Base-by-base conservation (phyloP, 2,797 vertebrate genomes). In the Falco peregrinus region DNA sequence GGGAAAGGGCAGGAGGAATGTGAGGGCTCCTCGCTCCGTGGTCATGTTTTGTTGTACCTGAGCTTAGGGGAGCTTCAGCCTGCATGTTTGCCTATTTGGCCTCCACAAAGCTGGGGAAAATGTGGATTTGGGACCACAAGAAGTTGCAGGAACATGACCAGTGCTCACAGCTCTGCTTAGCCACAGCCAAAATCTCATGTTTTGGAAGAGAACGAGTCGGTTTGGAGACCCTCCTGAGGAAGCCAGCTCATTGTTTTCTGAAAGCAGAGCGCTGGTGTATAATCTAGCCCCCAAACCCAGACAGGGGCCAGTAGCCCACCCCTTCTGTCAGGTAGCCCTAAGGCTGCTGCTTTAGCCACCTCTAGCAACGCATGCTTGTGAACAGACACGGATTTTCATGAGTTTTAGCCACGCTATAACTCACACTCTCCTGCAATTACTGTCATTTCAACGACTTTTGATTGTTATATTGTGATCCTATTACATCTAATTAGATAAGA, bases 51-150 rank as follows among this genome's bases (percentile, higher is more conserved):
- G 14, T 13, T 65, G 39, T 50, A 83, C 6, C 13, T 28, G 17
- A 73, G 25, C 39, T 67, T 35, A 35, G 22, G 25, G 21, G 21
- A 75, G 11, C 33, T 75, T 57, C 77, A 65, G 20, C 28, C 77
- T 84, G 24, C 3, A 9, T 1, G 5, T 60, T 94, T 77, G 22
- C 16, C 56, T 5, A 0, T 33, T 60, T 56, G 57, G 11, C 29
- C 50, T 60, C 50, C 53, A 51, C 16, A 51, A 90, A 79, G 28
- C n/a, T 53, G 43, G 16, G 8, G n/a, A 53, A 74, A 35, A 41
- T 3, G 10, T 16, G 26, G 57, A 25, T 33, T 64, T 0, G 0
- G 59, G 10, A 48, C 48, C 18, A 70, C 0, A 1, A 70, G 63
- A 57, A 22, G n/a, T 29, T 68, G 43, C 29, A 54, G 31, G 16